Conservation (phyloP, 2,113 vertebrate genomes). For the Pangasianodon hypophthalmus region DNA sequence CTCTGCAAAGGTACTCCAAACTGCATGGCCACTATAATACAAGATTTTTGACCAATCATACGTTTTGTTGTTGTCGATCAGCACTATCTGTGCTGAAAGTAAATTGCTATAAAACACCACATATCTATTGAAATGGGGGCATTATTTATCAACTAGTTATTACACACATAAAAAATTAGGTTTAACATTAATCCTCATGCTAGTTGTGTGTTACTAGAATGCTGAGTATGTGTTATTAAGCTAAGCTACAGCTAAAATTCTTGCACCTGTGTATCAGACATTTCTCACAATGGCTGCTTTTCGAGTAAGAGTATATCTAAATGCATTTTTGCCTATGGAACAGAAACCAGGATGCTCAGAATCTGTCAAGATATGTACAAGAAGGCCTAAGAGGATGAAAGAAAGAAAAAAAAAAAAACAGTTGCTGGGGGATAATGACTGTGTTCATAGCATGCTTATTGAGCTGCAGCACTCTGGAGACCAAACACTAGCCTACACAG, state of each 20-base stretch:
- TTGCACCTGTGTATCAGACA: background rate
- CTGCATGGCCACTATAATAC: background rate
- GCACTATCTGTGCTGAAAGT: background rate
- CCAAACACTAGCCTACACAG: conserved; percentile 13
- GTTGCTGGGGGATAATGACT: background rate
- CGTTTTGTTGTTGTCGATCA: background rate
- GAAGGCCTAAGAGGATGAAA: background rate
- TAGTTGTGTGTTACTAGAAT: background rate
- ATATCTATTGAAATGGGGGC: background rate
- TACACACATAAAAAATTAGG: fast-evolving
- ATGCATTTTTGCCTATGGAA: background rate
- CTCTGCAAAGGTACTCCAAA: background rate
- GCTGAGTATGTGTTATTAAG: background rate
- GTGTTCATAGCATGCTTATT: conserved; percentile 3
- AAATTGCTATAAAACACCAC: background rate
- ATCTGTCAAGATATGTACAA: background rate
- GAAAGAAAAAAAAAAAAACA: background rate
- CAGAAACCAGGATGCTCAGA: background rate
- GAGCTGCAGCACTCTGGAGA: conserved; percentile 16
- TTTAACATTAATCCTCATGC: background rate
- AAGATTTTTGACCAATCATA: background rate
- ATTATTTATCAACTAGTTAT: background rate
- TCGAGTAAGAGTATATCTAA: background rate
- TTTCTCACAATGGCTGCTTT: background rate
- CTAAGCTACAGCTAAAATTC: background rate